A percentile compares a stretch with the other conserved stretches of the same genome.
Evolutionary conservation across 2,113 vertebrate genomes (phyloP).

Genomic region (human): GRCh38 chr16:48877501-48878000

Average conservation of each 20-base stretch:
- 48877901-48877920: neutral
- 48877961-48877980: neutral
- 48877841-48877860: neutral
- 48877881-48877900: neutral
- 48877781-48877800: neutral
- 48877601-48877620: neutral
- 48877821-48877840: neutral
- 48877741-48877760: neutral
- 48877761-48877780: neutral
- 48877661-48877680: neutral
- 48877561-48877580: neutral
- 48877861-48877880: neutral
- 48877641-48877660: neutral
- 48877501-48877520: neutral
- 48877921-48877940: neutral
- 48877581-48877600: neutral
- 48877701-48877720: neutral
- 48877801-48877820: neutral
- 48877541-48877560: neutral
- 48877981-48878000: neutral
- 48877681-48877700: neutral
- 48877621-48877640: neutral
- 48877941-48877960: neutral
- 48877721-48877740: neutral
- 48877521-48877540: accelerated